Evolutionary conservation across 2,888 invertebrate genomes (phyloP).

Genomic region (Elysia crispata): DNA sequence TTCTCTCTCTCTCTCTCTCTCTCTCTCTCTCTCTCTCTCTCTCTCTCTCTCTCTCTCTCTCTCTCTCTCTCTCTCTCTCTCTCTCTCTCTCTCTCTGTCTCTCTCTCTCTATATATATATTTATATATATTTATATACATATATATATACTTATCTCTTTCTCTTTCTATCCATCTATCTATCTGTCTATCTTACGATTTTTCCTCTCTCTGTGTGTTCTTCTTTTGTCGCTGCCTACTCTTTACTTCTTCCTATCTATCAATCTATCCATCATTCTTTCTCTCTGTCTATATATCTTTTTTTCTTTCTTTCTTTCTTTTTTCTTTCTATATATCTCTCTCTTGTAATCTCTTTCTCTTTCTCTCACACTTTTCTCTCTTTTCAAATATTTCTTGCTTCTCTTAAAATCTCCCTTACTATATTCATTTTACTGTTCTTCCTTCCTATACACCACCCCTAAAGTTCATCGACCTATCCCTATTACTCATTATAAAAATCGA

Average conservation of each 20-base stretch:
- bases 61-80: constrained; percentile 27
- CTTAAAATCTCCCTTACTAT: too few relatives aligned
- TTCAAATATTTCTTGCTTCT: too few relatives aligned
- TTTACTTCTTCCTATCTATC: constrained; percentile 17
- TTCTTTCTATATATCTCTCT: constrained; percentile 17
- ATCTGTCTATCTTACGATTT: constrained; percentile 10
- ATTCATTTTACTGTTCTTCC: too few relatives aligned
- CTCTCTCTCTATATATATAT: constrained; percentile 6
- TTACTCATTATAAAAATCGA: too few relatives aligned
- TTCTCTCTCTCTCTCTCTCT: constrained; percentile 14
- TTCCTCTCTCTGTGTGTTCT: background rate
- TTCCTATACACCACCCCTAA: too few relatives aligned
- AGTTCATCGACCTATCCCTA: too few relatives aligned
- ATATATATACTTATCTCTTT: background rate
- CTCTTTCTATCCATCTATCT: constrained; percentile 9
- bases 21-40: constrained; percentile 24
- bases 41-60: constrained; percentile 21
- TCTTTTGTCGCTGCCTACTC: constrained; percentile 15
- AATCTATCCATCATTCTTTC: constrained; percentile 4
- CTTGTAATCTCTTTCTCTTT: constrained; percentile 14
- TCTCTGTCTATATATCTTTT: background rate
- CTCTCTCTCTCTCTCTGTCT: background rate
- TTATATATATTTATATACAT: too few relatives aligned
- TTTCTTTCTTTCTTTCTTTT: constrained; percentile 25
- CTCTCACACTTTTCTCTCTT: background rate